phyloP scores from a whole-genome alignment of 2,888 invertebrate genomes.

The Drosophila cracens region DNA sequence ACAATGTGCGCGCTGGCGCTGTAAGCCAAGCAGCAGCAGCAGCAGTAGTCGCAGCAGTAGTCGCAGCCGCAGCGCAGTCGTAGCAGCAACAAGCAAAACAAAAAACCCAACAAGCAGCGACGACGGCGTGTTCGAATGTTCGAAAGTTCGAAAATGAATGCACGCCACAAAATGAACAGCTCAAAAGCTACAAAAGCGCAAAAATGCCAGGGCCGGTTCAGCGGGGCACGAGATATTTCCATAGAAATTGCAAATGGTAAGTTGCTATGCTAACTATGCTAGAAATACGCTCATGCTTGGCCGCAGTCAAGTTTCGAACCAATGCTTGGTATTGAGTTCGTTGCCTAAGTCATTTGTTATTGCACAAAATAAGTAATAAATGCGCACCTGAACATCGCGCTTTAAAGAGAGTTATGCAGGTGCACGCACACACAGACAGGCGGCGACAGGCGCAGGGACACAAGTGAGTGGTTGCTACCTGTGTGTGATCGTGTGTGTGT shows the following conservation, averaged over 20 bases:
- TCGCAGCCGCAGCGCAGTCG: conserved; percentile 9
- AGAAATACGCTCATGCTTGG: background rate
- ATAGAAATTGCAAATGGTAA: background rate
- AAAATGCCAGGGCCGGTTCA: conserved; percentile 53
- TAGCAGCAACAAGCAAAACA: conserved; percentile 4
- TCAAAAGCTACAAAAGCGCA: conserved; percentile 55
- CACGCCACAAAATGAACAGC: conserved; percentile 70
- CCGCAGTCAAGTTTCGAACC: conserved; percentile 44
- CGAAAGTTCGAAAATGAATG: conserved; percentile 73
- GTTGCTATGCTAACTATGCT: background rate
- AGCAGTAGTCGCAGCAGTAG: conserved; percentile 17
- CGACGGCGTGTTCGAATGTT: conserved; percentile 64
- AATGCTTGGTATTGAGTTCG: conserved; percentile 48
- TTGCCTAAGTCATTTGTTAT: conserved; percentile 72
- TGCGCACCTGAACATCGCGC: conserved; percentile 62
- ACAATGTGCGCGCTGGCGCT: conserved; percentile 51
- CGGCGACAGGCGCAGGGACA: conserved; percentile 26
- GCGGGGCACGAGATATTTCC: background rate
- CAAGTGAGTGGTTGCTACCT: conserved; percentile 55
- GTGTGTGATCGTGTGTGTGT: conserved; percentile 47
- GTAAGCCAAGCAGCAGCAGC: conserved; percentile 33
- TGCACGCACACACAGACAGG: conserved; percentile 62
- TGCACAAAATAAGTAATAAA: conserved; percentile 18
- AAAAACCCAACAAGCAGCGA: conserved; percentile 3
- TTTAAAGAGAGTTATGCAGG: conserved; percentile 62